These are phyloP conservation scores for Onychomys leucogaster DNA, from an alignment of 2,797 vertebrate genomes.

Conservation along the genomic window DNA sequence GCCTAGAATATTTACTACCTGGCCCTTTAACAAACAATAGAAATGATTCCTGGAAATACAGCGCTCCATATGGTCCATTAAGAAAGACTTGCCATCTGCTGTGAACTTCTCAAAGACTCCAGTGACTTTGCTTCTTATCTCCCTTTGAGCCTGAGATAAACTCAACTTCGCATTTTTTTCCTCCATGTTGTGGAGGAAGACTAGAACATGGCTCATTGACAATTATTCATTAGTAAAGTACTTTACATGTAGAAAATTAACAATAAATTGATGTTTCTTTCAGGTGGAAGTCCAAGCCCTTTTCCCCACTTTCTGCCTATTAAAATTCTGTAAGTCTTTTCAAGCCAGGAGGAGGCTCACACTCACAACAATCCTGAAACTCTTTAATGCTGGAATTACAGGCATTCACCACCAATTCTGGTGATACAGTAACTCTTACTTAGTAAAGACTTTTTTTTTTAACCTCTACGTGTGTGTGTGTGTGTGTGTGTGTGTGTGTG, in stretches of 20 bases:
- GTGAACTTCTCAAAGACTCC: background rate
- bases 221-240: background rate
- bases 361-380: background rate
- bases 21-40: background rate
- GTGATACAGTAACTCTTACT: background rate
- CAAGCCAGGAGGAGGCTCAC: background rate
- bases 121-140: background rate
- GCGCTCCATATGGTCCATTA: background rate
- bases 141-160: background rate
- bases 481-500: too few species aligned
- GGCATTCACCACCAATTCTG: background rate
- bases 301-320: background rate
- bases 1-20: background rate
- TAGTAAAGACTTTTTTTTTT: background rate
- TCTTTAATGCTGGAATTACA: background rate
- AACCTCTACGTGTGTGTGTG: too few species aligned
- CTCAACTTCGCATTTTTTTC: constrained; percentile 7
- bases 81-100: background rate
- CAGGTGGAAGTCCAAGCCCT: background rate
- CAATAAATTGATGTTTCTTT: background rate
- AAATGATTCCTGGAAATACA: background rate
- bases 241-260: background rate
- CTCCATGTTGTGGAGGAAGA: background rate
- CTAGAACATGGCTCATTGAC: background rate
- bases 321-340: background rate